Evolutionary conservation across 2,113 vertebrate genomes (phyloP), one percentile per base, ranked within the genome.

Genomic region (Microcebus lehilahytsara): DNA sequence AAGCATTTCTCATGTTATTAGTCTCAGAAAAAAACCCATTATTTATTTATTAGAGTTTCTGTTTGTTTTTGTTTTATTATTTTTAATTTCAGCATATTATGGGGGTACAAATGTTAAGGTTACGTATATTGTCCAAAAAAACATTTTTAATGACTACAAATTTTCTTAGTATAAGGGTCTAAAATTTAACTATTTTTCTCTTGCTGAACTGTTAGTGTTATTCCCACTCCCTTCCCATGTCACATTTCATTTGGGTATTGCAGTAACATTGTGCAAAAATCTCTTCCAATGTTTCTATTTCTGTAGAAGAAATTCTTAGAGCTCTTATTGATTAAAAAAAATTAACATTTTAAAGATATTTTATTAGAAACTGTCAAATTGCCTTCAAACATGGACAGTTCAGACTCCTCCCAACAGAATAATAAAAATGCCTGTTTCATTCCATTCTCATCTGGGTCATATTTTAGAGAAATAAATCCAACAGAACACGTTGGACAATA

Each of bases 281-380:
- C 27, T 78, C 37, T 85, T 40, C 20, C 66, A 79, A 8, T 85
- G 6, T 91, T 92, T 97, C 19, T 75, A n/a, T 77, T 94, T 96
- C 58, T 80, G 6, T 46, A 58, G 46, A 92, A 91, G 64, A 86
- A 32, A 66, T 80, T 95, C 42, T 89, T 60, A 64, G 23, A 94
- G n/a, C 56, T 87, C 81, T 81, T 78, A 87, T 13, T 62, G 19
- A 93, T 46, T 79, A 30, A 62, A 78, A 91, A 40, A 8, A 84
- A 51, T 27, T 85, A 93, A 42, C 46, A 78, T 62, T 71, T 62
- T n/a, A 80, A 72, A 97, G n/a, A 67, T 32, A 5, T 34, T 91
- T 81, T 58, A 93, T 80, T 14, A 88, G 40, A 88, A 97, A 91
- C 49, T 77, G 60, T 27, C 75, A 67, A 78, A 66, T 75, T 85